Conservation (phyloP, 2,888 invertebrate species). For the Pollenia griseotomentosa region DNA sequence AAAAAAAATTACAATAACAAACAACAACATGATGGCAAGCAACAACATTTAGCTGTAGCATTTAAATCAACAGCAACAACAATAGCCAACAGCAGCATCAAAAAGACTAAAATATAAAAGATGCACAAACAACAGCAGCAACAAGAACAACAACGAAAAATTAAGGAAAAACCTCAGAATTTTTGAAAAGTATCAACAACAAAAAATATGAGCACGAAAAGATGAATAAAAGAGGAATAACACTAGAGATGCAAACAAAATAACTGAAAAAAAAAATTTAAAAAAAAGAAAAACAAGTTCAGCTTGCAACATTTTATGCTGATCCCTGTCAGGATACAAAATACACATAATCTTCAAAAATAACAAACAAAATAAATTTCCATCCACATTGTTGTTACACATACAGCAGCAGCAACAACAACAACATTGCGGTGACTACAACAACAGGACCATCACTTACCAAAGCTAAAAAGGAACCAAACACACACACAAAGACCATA, state of each 20-base stretch:
- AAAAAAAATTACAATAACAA: slow-evolving; percentile 25
- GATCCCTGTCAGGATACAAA: slow-evolving; percentile 84
- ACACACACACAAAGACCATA: no score
- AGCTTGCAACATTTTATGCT: slow-evolving; percentile 84
- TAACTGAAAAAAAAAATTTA: slow-evolving; percentile 16
- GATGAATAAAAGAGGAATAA: slow-evolving; percentile 68
- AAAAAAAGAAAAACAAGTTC: slow-evolving; percentile 77
- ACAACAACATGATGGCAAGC: slow-evolving; percentile 37
- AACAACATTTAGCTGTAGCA: slow-evolving; percentile 64
- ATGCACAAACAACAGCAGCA: slow-evolving; percentile 44
- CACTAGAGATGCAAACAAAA: slow-evolving; percentile 59
- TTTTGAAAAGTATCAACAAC: slow-evolving; percentile 71
- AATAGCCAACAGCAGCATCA: slow-evolving; percentile 64
- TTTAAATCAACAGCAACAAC: slow-evolving; percentile 66
- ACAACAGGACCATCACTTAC: slow-evolving; percentile 52
- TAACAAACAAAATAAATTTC: slow-evolving; percentile 81
- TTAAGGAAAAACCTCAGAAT: slow-evolving; percentile 72
- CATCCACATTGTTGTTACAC: slow-evolving; percentile 70
- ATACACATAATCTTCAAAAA: slow-evolving; percentile 84
- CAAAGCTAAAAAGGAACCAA: slow-evolving; percentile 59
- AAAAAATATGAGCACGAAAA: slow-evolving; percentile 69
- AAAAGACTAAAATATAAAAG: slow-evolving; percentile 64
- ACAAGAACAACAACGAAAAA: slow-evolving; percentile 52
- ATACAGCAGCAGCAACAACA: slow-evolving; percentile 47
- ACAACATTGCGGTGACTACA: slow-evolving; percentile 50